Evolutionary conservation across 2,888 invertebrate species (phyloP).

Genomic region (Tipula confusa): DNA sequence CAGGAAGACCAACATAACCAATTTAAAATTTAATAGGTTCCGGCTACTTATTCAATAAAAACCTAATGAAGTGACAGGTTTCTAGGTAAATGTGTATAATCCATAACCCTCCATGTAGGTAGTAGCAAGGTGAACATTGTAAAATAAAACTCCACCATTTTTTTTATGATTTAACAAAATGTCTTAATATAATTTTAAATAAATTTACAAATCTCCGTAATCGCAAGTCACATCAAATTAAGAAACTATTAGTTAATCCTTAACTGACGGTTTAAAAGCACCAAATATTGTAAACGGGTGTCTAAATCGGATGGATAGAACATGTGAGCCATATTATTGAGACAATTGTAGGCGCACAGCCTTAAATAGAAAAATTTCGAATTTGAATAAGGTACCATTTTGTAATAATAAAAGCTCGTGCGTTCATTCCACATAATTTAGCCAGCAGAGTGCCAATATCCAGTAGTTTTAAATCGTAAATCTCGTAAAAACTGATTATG

Average conservation of each 20-base stretch:
- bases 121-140: no score
- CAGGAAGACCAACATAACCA: no score
- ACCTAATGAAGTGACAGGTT: no score
- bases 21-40: no score
- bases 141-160: no score
- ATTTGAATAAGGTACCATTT: neutral
- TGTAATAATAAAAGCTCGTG: neutral
- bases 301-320: neutral
- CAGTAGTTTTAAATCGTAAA: neutral
- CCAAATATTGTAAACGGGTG: neutral
- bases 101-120: no score
- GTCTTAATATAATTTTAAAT: no score
- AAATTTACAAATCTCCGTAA: no score
- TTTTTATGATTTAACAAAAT: no score
- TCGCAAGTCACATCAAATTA: neutral
- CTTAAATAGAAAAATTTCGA: neutral
- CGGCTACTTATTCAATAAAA: no score
- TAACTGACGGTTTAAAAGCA: neutral
- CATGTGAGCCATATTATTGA: neutral
- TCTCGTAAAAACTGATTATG: neutral
- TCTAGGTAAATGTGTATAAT: no score
- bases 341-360: neutral
- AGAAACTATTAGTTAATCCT: neutral
- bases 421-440: neutral
- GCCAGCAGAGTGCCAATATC: neutral